Percentiles rank a stretch among this genome's conserved stretches.
These are phyloP conservation scores for Drosophila sordidula DNA, from an alignment of 2,888 invertebrate genomes.

Conservation along the genomic window DNA sequence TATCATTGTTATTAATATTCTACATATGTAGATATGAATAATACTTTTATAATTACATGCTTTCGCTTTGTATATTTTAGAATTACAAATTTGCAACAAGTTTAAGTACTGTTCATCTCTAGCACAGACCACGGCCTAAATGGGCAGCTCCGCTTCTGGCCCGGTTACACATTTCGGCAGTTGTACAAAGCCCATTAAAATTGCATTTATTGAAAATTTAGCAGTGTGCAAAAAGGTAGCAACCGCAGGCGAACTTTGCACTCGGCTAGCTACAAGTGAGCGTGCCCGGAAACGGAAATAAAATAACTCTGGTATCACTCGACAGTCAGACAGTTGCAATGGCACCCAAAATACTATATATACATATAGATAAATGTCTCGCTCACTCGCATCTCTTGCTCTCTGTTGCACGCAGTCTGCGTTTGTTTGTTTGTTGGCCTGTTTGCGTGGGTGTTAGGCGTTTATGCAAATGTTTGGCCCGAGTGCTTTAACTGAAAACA, in stretches of 20 bases:
- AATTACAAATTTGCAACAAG: conserved; percentile 3
- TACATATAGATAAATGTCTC: neutral
- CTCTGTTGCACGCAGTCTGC: conserved; percentile 13
- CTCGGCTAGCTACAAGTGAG: conserved; percentile 53
- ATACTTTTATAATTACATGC: too few relatives aligned
- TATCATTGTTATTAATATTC: too few relatives aligned
- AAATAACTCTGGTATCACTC: conserved; percentile 71
- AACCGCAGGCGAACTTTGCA: conserved; percentile 73
- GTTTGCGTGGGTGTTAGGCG: conserved; percentile 50
- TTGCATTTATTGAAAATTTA: conserved; percentile 79
- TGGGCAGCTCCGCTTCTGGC: conserved; percentile 9
- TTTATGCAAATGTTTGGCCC: conserved; percentile 78
- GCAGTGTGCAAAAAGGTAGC: conserved; percentile 65
- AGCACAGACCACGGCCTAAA: conserved; percentile 12
- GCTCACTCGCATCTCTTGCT: conserved; percentile 9
- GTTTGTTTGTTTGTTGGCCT: conserved; percentile 36
- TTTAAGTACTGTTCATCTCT: conserved; percentile 44
- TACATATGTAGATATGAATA: too few relatives aligned
- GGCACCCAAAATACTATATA: conserved; percentile 36
- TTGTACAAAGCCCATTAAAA: conserved; percentile 71
- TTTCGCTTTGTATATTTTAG: too few relatives aligned
- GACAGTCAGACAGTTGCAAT: conserved; percentile 45
- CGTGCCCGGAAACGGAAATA: conserved; percentile 79
- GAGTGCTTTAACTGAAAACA: conserved; percentile 78
- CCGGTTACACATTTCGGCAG: conserved; percentile 43